Evolutionary conservation across 2,888 invertebrate genomes (phyloP).

Genomic region (Timandra comae): DNA sequence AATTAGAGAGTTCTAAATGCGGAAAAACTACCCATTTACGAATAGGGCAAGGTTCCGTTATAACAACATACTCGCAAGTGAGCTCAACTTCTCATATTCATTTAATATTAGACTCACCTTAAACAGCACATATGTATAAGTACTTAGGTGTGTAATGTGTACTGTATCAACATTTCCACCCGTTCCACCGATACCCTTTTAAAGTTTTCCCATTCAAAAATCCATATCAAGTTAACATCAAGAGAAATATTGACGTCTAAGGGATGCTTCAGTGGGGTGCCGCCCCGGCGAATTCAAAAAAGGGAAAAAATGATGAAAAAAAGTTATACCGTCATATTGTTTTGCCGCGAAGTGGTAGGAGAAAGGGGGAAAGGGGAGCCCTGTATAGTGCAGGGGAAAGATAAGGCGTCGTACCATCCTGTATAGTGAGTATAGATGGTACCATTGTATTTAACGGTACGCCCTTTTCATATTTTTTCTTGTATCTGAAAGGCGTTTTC

Average conservation of each 20-base stretch:
- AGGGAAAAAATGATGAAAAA: slow-evolving; percentile 67
- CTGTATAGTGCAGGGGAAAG: slow-evolving; percentile 65
- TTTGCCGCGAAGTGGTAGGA: slow-evolving; percentile 65
- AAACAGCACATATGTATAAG: no score
- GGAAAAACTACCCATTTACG: no score
- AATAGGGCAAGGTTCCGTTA: no score
- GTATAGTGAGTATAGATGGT: slow-evolving; percentile 45
- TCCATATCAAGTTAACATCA: slow-evolving; percentile 39
- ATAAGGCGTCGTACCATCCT: slow-evolving; percentile 56
- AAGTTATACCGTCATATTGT: slow-evolving; percentile 77
- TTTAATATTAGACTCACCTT: no score
- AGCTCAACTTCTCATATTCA: no score
- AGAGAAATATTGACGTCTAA: slow-evolving; percentile 56
- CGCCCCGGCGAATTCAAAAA: slow-evolving; percentile 66
- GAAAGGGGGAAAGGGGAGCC: slow-evolving; percentile 37
- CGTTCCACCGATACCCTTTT: slow-evolving; percentile 1
- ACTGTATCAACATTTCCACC: no score
- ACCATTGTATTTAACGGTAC: slow-evolving; percentile 56
- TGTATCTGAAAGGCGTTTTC: slow-evolving; percentile 47
- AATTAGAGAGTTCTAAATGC: slow-evolving; percentile 1
- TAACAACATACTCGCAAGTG: no score
- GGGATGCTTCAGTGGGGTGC: slow-evolving; percentile 56
- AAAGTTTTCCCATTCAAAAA: slow-evolving; percentile 6
- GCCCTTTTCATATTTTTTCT: slow-evolving; percentile 50
- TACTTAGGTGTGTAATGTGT: no score